Base-by-base conservation (phyloP, 1,140 invertebrate genomes). In the Drosophila sucinea region DNA sequence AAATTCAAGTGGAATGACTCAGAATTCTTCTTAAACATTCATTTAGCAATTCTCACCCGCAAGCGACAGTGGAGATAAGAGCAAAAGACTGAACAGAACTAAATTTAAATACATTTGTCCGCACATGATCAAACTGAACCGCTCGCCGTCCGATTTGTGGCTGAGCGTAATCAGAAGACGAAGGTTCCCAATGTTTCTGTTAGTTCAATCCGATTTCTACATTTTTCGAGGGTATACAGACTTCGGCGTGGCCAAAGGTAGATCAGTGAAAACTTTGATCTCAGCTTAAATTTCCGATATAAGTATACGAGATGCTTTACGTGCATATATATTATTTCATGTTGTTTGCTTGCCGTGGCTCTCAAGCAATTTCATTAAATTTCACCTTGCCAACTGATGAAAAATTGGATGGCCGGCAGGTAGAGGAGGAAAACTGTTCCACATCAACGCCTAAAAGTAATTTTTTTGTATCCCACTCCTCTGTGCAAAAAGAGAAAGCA, bases 301-400 rank as follows among this genome's bases (percentile, higher is more conserved):
- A 17, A 17, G 17, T 17, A 17, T 17, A 17, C 17, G 17, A 17
- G 17, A 17, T 17, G 17, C 17, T 17, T 17, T 17, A 17, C 17
- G 17, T 35, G 5, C 0, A 35, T 6, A 35, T 35, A 35, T 6
- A 35, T 35, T 35, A 8, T 35, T 7, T 35, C 3, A 35, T 35
- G 23, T 25, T 44, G n/a, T 44, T 44, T 17, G n/a, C 25, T 27
- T 27, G 23, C 6, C 27, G 44, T 51, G 23, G 44, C 25, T 51
- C 8, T 2, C 0, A 47, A 23, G 44, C 44, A 51, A 27, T 51
- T 51, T 27, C 6, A 51, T 51, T 51, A 25, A 51, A 51, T 25
- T 51, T 51, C 8, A 51, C 44, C 44, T 51, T 51, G 44, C 5
- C 44, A 47, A 47, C 44, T 47, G 23, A 25, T 47, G 44, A 51